Evolutionary conservation across 2,888 invertebrate species (phyloP).

Genomic region (Agonopterix subpropinquella): DNA sequence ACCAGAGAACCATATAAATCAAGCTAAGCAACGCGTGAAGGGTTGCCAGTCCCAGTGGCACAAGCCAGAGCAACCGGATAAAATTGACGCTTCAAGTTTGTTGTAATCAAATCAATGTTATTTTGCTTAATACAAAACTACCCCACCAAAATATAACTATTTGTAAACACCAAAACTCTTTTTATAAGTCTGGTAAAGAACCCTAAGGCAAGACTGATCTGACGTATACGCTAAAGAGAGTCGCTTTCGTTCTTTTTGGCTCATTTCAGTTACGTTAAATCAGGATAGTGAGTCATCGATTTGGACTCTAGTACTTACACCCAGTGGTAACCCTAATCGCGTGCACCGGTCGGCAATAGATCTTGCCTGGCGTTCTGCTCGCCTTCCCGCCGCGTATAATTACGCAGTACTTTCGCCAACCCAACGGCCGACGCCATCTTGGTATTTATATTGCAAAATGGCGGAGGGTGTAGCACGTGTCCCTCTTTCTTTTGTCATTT

Average conservation of each 20-base stretch:
- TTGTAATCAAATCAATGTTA: no score
- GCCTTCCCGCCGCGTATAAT: constrained; percentile 63
- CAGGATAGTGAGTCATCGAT: no score
- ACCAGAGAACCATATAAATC: constrained; percentile 71
- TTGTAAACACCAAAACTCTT: no score
- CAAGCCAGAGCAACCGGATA: background rate
- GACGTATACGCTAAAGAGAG: no score
- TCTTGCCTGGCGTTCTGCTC: constrained; percentile 55
- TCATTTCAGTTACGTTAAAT: no score
- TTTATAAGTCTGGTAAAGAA: no score
- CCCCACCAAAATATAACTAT: no score
- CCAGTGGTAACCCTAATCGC: background rate
- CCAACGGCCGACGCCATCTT: constrained; percentile 60
- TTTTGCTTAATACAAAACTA: no score
- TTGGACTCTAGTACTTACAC: no score
- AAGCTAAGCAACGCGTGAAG: constrained; percentile 53
- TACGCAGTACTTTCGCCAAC: constrained; percentile 70
- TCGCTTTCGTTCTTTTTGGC: no score
- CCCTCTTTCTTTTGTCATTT: constrained; percentile 59
- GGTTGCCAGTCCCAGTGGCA: constrained; percentile 47
- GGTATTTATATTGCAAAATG: constrained; percentile 73
- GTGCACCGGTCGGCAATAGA: constrained; percentile 51
- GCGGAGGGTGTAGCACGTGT: constrained; percentile 61
- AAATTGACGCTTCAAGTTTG: no score
- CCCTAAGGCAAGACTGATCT: no score